Evolutionary conservation across 2,113 vertebrate genomes (phyloP).

Genomic region (Zeus faber): DNA sequence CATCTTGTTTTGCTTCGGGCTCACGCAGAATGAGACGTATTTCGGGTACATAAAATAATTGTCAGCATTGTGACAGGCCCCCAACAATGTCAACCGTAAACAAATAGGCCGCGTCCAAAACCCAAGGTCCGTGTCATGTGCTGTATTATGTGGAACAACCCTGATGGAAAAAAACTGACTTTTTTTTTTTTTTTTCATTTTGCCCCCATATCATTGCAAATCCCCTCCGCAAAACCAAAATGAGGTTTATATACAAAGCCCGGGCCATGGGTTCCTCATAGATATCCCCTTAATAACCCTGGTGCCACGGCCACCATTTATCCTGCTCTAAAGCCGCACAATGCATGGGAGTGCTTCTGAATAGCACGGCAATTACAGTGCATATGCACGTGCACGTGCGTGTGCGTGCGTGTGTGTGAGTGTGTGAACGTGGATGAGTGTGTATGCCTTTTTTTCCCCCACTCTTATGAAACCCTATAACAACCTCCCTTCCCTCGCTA

Average conservation of each 20-base stretch:
- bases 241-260: slow-evolving; percentile 79
- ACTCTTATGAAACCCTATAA: slow-evolving; percentile 50
- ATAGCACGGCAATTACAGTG: slow-evolving; percentile 95
- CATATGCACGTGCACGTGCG: slow-evolving; percentile 32
- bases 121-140: slow-evolving; percentile 84
- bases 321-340: slow-evolving; percentile 91
- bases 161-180: slow-evolving; percentile 20
- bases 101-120: slow-evolving; percentile 79
- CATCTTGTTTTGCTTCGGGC: slow-evolving; percentile 26
- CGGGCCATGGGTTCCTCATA: slow-evolving; percentile 90
- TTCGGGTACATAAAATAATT: too few species aligned
- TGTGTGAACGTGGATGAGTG: background rate
- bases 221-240: slow-evolving; percentile 79
- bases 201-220: slow-evolving; percentile 85
- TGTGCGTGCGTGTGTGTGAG: slow-evolving; percentile 5
- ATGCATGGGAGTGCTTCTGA: slow-evolving; percentile 88
- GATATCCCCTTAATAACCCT: slow-evolving; percentile 84
- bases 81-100: slow-evolving; percentile 23
- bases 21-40: background rate
- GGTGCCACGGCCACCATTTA: slow-evolving; percentile 95
- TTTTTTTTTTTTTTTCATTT: slow-evolving; percentile 38
- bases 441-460: slow-evolving; percentile 17
- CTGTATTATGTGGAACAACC: slow-evolving; percentile 53
- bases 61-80: slow-evolving; percentile 11
- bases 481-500: slow-evolving; percentile 40